A percentile compares a stretch with the other conserved stretches of the same genome.
These are phyloP conservation scores for Nomada lathburiana DNA, from an alignment of 2,888 invertebrate genomes.

Conservation along the genomic window DNA sequence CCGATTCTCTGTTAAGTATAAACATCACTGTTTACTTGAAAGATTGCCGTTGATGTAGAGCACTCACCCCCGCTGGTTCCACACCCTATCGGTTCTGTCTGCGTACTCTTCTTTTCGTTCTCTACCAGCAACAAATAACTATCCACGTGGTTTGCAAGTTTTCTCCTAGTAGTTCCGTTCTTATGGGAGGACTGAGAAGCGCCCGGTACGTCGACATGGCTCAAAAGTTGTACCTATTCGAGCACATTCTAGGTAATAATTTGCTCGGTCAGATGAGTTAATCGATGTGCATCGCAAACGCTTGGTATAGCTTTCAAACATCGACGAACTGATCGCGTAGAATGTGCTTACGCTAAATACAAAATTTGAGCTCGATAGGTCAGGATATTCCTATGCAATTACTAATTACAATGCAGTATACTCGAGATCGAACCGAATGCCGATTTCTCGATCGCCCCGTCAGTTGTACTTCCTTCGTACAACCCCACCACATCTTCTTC, in stretches of 20 bases:
- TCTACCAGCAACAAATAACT: neutral
- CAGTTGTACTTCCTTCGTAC: too few relatives aligned
- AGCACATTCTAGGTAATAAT: constrained; percentile 4
- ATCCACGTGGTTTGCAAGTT: constrained; percentile 12
- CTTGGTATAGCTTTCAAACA: neutral
- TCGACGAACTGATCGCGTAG: neutral
- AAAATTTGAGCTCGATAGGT: constrained; percentile 5
- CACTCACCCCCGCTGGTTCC: neutral
- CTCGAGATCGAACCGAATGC: neutral
- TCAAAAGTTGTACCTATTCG: constrained; percentile 17
- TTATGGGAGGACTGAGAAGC: neutral
- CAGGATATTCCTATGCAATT: neutral
- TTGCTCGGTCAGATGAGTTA: neutral
- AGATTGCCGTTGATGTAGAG: neutral
- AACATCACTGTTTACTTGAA: constrained; percentile 15
- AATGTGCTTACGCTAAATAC: neutral
- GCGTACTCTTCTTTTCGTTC: neutral
- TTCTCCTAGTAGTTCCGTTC: constrained; percentile 1
- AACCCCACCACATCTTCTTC: neutral
- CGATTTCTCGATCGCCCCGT: too few relatives aligned
- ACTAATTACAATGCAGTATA: too few relatives aligned
- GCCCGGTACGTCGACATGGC: neutral
- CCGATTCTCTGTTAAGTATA: constrained; percentile 53
- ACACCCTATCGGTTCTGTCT: neutral
- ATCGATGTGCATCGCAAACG: too few relatives aligned